Base-by-base conservation (phyloP, 92 coral and sea anemone species). In the Isaurus tuberculatus region DNA sequence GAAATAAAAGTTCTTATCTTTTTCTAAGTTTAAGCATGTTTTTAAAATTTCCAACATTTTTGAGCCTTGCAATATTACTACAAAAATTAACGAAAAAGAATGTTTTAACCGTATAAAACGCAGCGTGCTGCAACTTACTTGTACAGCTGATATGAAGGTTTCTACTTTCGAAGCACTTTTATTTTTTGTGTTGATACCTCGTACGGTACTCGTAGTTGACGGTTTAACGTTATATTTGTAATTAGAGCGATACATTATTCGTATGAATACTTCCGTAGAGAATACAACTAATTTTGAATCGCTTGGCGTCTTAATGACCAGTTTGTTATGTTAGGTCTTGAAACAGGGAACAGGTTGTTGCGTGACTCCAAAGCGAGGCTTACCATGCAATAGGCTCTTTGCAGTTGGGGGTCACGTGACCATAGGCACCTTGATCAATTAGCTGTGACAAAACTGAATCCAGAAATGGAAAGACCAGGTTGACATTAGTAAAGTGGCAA, bases 311-410 rank as follows among this genome's bases (percentile, higher is more conserved):
- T 8, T 57, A 42, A 25, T 11, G 25, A 26, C 29, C 30, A 60
- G 27, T 55, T 72, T 72, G 78, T 58, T 77, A 53, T 74, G 23
- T 28, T 22, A 51, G 48, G 82, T 57, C 51, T 58, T 43, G 51
- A 65, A n/a, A 22, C 23, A 10, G 71, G 10, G 25, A 42, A 8
- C 82, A 77, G 82, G 70, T 77, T 77, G 82, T 58, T 28, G 14
- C 26, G 25, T 34, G 20, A 34, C 82, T 32, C 31, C 69, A 60
- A 77, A 23, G 17, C 51, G 82, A 77, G 82, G 82, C 70, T 77
- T 16, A 20, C 13, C 49, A 19, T n/a, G n/a, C n/a, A n/a, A n/a
- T n/a, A n/a, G n/a, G n/a, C n/a, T n/a, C n/a, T n/a, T n/a, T n/a
- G n/a, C n/a, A n/a, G n/a, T n/a, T n/a, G n/a, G n/a, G n/a, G n/a